Evolutionary conservation across 2,113 vertebrate species (phyloP).

Genomic region (Lontra canadensis): DNA sequence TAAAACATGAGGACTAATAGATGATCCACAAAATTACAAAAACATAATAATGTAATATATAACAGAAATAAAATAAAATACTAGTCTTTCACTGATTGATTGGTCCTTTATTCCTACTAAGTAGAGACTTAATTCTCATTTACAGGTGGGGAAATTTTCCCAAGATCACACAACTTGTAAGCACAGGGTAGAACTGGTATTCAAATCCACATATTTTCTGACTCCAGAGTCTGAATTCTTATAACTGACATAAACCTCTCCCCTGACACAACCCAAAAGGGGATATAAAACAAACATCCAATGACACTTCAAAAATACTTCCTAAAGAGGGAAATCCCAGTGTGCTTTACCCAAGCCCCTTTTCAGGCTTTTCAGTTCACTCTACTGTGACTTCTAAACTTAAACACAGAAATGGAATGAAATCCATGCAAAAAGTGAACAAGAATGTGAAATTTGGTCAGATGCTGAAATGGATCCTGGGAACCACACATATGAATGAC

Average conservation of each 20-base stretch:
- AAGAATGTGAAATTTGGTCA: conserved; percentile 27
- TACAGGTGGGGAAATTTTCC: not conserved
- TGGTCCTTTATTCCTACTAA: not conserved
- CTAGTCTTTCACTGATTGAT: not conserved
- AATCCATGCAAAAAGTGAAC: not conserved
- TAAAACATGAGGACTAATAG: not conserved
- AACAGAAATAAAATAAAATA: not conserved
- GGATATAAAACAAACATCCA: not conserved
- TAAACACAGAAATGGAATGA: not conserved
- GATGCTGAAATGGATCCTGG: not conserved
- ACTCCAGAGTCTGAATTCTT: not conserved
- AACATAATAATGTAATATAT: not conserved
- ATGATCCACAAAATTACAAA: not conserved
- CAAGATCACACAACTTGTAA: not conserved
- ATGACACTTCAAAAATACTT: not conserved
- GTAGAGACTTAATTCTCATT: not conserved
- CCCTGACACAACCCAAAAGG: not conserved
- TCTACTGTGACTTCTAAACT: not conserved
- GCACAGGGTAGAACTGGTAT: not conserved
- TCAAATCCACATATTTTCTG: not conserved
- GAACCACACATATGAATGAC: not conserved
- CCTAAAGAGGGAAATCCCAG: not conserved
- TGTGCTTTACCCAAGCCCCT: not conserved
- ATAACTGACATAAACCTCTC: not conserved
- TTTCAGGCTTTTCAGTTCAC: not conserved